These are phyloP conservation scores for Orientallactaga sibirica DNA, from an alignment of 2,797 vertebrate species.

Conservation along the genomic window DNA sequence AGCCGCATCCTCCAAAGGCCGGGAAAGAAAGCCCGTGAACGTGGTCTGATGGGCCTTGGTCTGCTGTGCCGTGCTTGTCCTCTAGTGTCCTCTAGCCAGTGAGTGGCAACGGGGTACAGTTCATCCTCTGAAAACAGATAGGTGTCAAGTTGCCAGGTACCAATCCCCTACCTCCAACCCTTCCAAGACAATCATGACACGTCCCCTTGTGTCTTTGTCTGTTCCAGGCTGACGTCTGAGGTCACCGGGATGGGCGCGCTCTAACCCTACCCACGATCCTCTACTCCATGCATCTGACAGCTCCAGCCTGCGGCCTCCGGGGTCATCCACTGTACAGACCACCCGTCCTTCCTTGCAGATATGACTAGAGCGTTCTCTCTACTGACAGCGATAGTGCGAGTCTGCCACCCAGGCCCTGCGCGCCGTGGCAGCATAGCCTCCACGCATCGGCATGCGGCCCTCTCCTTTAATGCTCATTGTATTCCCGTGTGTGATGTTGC, in stretches of 20 bases:
- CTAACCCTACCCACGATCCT: constrained; percentile 92
- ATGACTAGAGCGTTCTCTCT: constrained; percentile 84
- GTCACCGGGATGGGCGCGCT: constrained; percentile 98
- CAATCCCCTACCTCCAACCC: constrained; percentile 46
- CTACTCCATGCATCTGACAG: constrained; percentile 91
- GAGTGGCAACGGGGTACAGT: background rate
- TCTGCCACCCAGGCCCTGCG: constrained; percentile 11
- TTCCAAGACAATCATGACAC: constrained; percentile 6
- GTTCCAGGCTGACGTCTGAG: constrained; percentile 98
- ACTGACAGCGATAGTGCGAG: constrained; percentile 45
- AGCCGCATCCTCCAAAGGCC: background rate
- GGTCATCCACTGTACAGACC: constrained; percentile 88
- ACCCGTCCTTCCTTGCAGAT: constrained; percentile 15
- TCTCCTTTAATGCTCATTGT: constrained; percentile 71
- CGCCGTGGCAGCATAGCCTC: background rate
- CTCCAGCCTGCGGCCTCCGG: constrained; percentile 90
- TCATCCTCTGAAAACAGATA: background rate
- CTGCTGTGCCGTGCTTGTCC: background rate
- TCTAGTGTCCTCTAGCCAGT: background rate
- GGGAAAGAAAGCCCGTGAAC: background rate
- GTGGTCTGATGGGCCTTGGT: too few species aligned
- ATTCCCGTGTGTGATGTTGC: constrained; percentile 65
- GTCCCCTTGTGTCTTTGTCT: constrained; percentile 85
- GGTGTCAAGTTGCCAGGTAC: background rate
- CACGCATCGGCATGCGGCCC: constrained; percentile 64